Conservation (phyloP, 2,888 invertebrate species). For the Calameuta idolon region DNA sequence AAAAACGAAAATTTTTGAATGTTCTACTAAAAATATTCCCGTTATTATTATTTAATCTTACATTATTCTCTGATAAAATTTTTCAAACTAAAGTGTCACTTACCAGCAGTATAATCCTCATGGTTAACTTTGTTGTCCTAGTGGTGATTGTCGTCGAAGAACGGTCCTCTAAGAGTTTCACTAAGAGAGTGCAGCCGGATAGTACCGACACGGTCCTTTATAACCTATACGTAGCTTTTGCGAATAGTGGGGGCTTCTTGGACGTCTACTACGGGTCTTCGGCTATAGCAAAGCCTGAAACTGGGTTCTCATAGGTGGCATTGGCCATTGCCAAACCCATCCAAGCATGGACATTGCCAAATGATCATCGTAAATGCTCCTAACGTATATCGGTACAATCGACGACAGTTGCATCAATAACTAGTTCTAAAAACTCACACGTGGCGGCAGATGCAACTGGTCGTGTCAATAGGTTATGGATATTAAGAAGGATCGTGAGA, state of each 20-base stretch:
- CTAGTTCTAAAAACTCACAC: not conserved
- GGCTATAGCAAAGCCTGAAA: slow-evolving; percentile 8
- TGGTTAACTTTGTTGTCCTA: slow-evolving; percentile 45
- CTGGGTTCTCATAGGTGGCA: slow-evolving; percentile 13
- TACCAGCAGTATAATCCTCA: slow-evolving; percentile 65
- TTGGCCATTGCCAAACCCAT: slow-evolving; percentile 49
- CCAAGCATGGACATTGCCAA: slow-evolving; percentile 28
- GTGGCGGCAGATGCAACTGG: slow-evolving; percentile 7
- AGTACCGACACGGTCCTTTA: slow-evolving; percentile 63
- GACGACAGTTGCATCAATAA: not conserved
- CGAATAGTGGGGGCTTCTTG: slow-evolving; percentile 56
- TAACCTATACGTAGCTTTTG: slow-evolving; percentile 61
- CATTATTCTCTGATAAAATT: not conserved
- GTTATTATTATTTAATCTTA: not conserved
- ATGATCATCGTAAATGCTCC: slow-evolving; percentile 27
- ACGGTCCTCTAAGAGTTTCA: slow-evolving; percentile 63
- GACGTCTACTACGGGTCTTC: slow-evolving; percentile 24
- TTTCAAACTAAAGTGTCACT: slow-evolving; percentile 29
- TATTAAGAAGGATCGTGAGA: not conserved
- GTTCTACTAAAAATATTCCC: not conserved
- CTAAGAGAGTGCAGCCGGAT: slow-evolving; percentile 65
- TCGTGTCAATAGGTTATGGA: not conserved
- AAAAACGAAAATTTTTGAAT: not conserved
- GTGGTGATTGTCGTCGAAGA: slow-evolving; percentile 38
- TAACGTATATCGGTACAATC: slow-evolving; percentile 14